phyloP scores from a whole-genome alignment of 2,888 invertebrate species.

The Drosophila eohydei region DNA sequence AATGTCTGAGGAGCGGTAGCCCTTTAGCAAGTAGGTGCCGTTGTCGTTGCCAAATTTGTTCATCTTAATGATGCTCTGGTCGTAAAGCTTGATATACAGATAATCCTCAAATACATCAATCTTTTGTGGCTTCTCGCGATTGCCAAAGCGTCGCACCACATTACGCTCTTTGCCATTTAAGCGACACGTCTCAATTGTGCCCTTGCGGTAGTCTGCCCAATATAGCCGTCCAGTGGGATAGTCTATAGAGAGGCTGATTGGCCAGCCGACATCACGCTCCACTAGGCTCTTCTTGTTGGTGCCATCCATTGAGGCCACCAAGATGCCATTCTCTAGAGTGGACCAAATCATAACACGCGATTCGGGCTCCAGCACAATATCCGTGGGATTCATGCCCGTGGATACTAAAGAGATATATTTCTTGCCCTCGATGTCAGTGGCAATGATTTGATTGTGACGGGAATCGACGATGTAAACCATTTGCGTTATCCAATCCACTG shows the following conservation, averaged over 20 bases:
- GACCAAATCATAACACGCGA: slow-evolving; percentile 90
- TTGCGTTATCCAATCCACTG: slow-evolving; percentile 89
- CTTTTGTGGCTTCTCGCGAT: slow-evolving; percentile 88
- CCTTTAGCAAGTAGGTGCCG: slow-evolving; percentile 86
- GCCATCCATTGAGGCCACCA: slow-evolving; percentile 89
- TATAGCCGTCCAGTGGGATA: slow-evolving; percentile 91
- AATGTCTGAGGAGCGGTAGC: slow-evolving; percentile 88
- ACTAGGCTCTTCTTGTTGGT: slow-evolving; percentile 86
- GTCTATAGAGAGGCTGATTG: slow-evolving; percentile 91
- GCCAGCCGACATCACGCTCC: slow-evolving; percentile 88
- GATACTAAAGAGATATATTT: slow-evolving; percentile 83
- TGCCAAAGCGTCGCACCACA: slow-evolving; percentile 86
- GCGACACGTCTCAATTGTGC: slow-evolving; percentile 89
- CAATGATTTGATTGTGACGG: slow-evolving; percentile 83
- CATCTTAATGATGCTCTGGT: slow-evolving; percentile 88
- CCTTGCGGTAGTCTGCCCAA: slow-evolving; percentile 93
- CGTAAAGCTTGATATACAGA: slow-evolving; percentile 89
- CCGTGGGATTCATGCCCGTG: slow-evolving; percentile 88
- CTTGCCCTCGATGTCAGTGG: slow-evolving; percentile 84
- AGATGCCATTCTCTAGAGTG: slow-evolving; percentile 89
- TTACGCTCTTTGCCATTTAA: slow-evolving; percentile 89
- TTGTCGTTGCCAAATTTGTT: slow-evolving; percentile 89
- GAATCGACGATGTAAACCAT: slow-evolving; percentile 90
- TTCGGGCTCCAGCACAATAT: slow-evolving; percentile 89
- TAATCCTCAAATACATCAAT: slow-evolving; percentile 91